phyloP scores from a whole-genome alignment of 1,140 invertebrate genomes.

The Macrocentrus cingulum region DNA sequence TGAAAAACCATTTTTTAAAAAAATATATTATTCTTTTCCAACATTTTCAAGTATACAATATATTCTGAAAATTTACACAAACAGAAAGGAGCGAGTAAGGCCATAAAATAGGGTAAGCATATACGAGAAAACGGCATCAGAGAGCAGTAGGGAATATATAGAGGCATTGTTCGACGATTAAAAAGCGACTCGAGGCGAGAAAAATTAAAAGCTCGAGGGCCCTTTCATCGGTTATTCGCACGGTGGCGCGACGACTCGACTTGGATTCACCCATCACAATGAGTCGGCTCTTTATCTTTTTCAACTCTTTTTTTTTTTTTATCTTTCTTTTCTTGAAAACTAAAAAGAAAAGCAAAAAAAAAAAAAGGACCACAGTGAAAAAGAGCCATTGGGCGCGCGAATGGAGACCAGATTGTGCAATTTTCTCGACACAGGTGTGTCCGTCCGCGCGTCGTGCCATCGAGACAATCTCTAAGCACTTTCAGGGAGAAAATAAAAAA shows the following conservation, averaged over 20 bases:
- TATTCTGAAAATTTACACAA: too few species aligned
- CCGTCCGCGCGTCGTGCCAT: too few species aligned
- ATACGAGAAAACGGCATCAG: background rate
- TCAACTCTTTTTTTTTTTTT: background rate
- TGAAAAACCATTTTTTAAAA: too few species aligned
- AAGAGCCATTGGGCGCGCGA: too few species aligned
- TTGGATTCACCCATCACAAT: slow-evolving; percentile 4
- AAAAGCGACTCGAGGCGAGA: slow-evolving; percentile 23
- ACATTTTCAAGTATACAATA: too few species aligned
- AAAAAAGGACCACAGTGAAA: background rate
- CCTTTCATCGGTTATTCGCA: slow-evolving; percentile 16
- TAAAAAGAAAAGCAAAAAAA: background rate
- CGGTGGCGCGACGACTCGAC: background rate
- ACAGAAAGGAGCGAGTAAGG: background rate
- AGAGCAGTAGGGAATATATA: background rate
- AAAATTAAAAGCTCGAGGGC: slow-evolving; percentile 14
- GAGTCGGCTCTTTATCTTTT: slow-evolving; percentile 1
- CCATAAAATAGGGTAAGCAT: background rate
- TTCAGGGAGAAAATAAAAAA: too few species aligned
- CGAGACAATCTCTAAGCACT: too few species aligned
- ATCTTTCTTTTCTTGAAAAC: background rate
- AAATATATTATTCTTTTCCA: too few species aligned
- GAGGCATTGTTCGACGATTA: slow-evolving; percentile 17
- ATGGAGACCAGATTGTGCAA: too few species aligned
- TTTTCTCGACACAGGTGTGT: too few species aligned